Evolutionary conservation across 2,797 vertebrate genomes (phyloP), one percentile per base, ranked within the genome.

Genomic region (Rhadinocentrus ornatus): DNA sequence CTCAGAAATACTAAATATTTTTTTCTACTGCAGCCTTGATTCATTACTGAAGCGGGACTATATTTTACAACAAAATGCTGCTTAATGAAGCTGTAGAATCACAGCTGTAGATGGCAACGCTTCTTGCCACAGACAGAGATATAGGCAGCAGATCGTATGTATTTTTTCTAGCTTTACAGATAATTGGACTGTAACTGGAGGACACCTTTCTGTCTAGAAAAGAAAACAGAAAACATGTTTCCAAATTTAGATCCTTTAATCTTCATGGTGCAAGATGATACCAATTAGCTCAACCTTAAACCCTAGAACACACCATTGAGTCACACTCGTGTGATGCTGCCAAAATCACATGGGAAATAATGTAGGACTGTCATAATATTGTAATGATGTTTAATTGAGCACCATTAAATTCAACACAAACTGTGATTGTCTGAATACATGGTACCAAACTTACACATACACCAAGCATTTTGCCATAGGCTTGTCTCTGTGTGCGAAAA

Each of bases 401-500:
- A 63, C 24, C 37, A n/a, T 67, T 46, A n/a, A 62, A 67, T 53
- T 27, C 8, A 46, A 66, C 34, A 64, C 66, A 56, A 57, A 71
- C 72, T 0, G 64, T 0, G 6, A 55, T 29, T 53, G 27, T 66
- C 68, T 35, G 50, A 73, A 80, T 32, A 62, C 16, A 58, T 48
- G 32, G 7, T 0, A 55, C 22, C 53, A 37, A 66, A 57, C 50
- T 8, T 27, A 13, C 31, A n/a, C 52, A 62, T 37, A 13, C 73
- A 65, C 56, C 22, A 41, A 64, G 58, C 27, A 48, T 73, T 69
- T 73, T 27, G 13, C 63, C 59, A 68, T 62, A 57, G 48, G 53
- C 65, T 73, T 55, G 52, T 37, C 41, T 74, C 48, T 59, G 55
- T 66, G 50, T 54, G 62, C 62, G 29, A 48, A 78, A 81, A 80